Base-by-base conservation (phyloP, 2,888 invertebrate species). In the Drosophila algonquin region DNA sequence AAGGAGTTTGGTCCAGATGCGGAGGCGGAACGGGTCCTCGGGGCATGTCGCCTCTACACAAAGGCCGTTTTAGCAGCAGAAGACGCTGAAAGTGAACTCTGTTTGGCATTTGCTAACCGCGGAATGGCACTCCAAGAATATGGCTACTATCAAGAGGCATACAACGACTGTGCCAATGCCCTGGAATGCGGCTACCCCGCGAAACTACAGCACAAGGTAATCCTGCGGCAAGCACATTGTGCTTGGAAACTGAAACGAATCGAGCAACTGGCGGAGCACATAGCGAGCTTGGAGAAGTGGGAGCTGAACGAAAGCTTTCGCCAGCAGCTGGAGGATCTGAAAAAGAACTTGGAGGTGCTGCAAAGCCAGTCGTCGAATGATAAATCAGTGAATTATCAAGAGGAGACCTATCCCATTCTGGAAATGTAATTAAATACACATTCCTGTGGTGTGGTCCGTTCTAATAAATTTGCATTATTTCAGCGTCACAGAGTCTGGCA, bases 41-140 rank as follows among this genome's bases (percentile, higher is more conserved):
- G 62, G 30, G 30, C 91, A 1, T 81, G 85, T 44, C 75, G 76
- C 1, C 67, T 80, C 0, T 92, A 92, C 32, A 91, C 91, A 3
- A 67, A 79, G 47, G 91, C 92, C 0, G 90, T 92, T 16, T 77
- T 89, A 10, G 73, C 84, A 5, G 90, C 91, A 0, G 82, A 87
- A 40, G 68, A 75, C 12, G 80, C 72, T 0, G 57, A 68, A 4
- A 78, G 79, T 2, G 80, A 87, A 35, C 73, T 90, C 0, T 73
- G 90, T 0, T 56, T 92, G 44, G 90, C 87, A 0, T 90, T 85
- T 76, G 92, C 91, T 0, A 92, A 92, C 75, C 81, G 92, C 1
- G 92, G 90, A 1, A 87, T 90, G 69, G 90, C 90, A 0, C 61
- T 92, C 9, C 89, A 90, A 55, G 87, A 90, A 47, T 85, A 89